phyloP scores from a whole-genome alignment of 37 sponge, comb jelly and placozoan genomes.

The Cliona cf. orientalis region DNA sequence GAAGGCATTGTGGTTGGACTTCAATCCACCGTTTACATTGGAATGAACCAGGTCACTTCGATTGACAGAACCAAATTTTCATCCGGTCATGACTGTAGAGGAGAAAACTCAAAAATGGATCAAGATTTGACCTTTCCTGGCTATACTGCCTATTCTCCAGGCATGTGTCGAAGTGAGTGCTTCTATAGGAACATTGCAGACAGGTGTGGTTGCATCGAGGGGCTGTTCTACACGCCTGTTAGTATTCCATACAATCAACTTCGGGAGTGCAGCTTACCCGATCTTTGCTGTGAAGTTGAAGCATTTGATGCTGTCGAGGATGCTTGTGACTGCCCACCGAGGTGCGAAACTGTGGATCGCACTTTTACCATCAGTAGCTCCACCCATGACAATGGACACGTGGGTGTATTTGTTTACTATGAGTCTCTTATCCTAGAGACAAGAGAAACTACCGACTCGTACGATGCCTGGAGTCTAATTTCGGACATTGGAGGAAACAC shows the following conservation, averaged over 20 bases:
- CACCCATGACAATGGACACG: background rate
- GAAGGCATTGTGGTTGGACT: constrained; percentile 26
- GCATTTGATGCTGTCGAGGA: background rate
- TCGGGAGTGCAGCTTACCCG: background rate
- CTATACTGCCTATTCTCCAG: constrained; percentile 10
- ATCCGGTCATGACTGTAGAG: background rate
- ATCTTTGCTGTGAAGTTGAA: constrained; percentile 6
- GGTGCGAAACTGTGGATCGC: constrained; percentile 10
- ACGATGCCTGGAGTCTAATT: constrained; percentile 33
- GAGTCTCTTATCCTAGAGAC: constrained; percentile 3
- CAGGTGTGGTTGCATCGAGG: background rate
- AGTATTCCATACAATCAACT: background rate
- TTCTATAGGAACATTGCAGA: constrained; percentile 1
- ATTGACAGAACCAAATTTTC: constrained; percentile 10
- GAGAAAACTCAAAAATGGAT: background rate
- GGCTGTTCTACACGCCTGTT: constrained; percentile 3
- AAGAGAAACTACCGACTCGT: constrained; percentile 29
- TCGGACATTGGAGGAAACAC: constrained; percentile 58
- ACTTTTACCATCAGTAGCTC: constrained; percentile 13
- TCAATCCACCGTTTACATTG: background rate
- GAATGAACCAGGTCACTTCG: constrained; percentile 10
- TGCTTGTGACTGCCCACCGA: constrained; percentile 17
- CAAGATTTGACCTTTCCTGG: constrained; percentile 1
- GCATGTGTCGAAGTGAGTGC: constrained; percentile 10
- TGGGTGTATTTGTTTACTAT: constrained; percentile 8